These are phyloP conservation scores for Coregonus clupeaformis DNA, from an alignment of 2,113 vertebrate species.

Conservation along the genomic window DNA sequence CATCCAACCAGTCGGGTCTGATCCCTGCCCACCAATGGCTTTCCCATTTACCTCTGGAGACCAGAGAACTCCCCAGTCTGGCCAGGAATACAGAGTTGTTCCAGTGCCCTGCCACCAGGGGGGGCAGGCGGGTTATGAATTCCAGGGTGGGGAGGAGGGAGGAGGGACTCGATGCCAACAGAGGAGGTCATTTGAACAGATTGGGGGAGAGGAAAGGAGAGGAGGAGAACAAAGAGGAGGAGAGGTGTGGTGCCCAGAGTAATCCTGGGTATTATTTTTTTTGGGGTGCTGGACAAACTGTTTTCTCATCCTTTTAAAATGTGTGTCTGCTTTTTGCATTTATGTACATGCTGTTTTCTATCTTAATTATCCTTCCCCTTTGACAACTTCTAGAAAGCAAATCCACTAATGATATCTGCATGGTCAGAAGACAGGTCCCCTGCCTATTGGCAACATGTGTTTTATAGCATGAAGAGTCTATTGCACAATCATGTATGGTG, in stretches of 20 bases:
- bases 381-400: conserved; percentile 6
- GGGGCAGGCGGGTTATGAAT: conserved; percentile 64
- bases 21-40: conserved; percentile 57
- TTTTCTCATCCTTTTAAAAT: conserved; percentile 48
- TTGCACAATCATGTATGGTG: neutral
- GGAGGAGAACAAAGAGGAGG: conserved; percentile 15
- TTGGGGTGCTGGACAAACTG: conserved; percentile 55
- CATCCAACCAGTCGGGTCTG: conserved; percentile 76
- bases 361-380: conserved; percentile 27
- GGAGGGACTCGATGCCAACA: conserved; percentile 48
- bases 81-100: conserved; percentile 71
- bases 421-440: conserved; percentile 42
- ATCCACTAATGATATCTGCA: conserved; percentile 43
- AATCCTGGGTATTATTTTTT: conserved; percentile 49
- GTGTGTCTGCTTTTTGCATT: conserved; percentile 45
- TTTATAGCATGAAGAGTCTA: neutral
- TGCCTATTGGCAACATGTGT: conserved; percentile 36
- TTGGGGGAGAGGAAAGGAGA: conserved; percentile 25
- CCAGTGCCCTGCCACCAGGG: conserved; percentile 72
- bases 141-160: conserved; percentile 63
- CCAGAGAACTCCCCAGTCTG: conserved; percentile 64
- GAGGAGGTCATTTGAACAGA: conserved; percentile 54
- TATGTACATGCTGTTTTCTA: conserved; percentile 26
- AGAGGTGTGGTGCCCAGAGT: conserved; percentile 26
- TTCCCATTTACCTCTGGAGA: conserved; percentile 69